Evolutionary conservation across 2,888 invertebrate genomes (phyloP), one percentile per base, ranked within the genome.

Genomic region (Bedellia somnulentella): DNA sequence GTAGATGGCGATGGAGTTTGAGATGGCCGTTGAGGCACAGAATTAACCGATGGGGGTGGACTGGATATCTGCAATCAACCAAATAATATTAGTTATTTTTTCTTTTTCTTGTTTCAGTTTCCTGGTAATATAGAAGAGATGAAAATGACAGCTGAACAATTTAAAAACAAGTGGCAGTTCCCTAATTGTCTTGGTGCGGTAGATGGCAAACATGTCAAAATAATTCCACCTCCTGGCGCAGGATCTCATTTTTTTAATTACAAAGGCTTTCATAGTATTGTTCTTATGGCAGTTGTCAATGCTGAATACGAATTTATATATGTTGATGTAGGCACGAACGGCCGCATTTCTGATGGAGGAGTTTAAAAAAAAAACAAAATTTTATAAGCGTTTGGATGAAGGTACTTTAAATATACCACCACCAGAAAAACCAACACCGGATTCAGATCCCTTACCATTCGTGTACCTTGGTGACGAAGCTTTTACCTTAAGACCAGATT

Each of bases 401-500:
- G n/a, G n/a, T n/a, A n/a, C n/a, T n/a, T n/a, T n/a, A n/a, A n/a
- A n/a, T n/a, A n/a, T n/a, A n/a, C n/a, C n/a, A n/a, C n/a, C n/a
- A n/a, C n/a, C n/a, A n/a, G n/a, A n/a, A n/a, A n/a, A n/a, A n/a
- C n/a, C n/a, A n/a, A n/a, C n/a, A n/a, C n/a, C n/a, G n/a, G n/a
- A n/a, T n/a, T n/a, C n/a, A n/a, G n/a, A n/a, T n/a, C n/a, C n/a
- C n/a, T n/a, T n/a, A n/a, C n/a, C n/a, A n/a, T n/a, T n/a, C n/a
- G n/a, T n/a, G n/a, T n/a, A n/a, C n/a, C n/a, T n/a, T n/a, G n/a
- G n/a, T n/a, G n/a, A n/a, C n/a, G n/a, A n/a, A n/a, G n/a, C n/a
- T n/a, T n/a, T n/a, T 33, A 13, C 36, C 12, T 37, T 36, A 24
- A 32, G 30, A 28, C 24, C 35, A 31, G 32, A 39, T 31, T 35